Conservation (phyloP, 2,888 invertebrate genomes). For the Oasisia sp. region DNA sequence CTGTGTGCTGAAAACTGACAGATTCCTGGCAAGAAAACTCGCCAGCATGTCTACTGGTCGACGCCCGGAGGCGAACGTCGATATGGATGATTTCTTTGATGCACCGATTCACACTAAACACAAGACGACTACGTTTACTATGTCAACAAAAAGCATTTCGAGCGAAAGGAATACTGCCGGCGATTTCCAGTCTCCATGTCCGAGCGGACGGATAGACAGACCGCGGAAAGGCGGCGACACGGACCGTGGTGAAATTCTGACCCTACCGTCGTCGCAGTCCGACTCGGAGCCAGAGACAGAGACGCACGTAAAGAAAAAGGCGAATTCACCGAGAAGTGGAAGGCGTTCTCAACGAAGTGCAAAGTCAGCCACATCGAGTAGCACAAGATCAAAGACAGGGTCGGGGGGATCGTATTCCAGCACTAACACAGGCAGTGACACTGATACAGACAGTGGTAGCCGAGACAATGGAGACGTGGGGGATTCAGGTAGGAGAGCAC, state of each 20-base stretch:
- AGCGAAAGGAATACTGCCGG: background rate
- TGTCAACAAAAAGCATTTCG: slow-evolving; percentile 1
- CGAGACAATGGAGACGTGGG: background rate
- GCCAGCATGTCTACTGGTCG: background rate
- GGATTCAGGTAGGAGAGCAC: background rate
- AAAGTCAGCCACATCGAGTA: background rate
- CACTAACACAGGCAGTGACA: background rate
- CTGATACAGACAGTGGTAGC: background rate
- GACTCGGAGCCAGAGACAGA: background rate
- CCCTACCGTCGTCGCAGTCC: background rate
- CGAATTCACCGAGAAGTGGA: background rate
- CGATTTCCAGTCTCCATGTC: slow-evolving; percentile 10
- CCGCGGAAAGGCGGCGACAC: background rate
- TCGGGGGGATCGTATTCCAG: background rate
- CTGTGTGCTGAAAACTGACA: background rate
- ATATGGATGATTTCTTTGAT: background rate
- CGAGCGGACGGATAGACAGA: background rate
- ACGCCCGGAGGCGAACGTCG: background rate
- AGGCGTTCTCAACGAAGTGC: background rate
- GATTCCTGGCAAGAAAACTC: slow-evolving; percentile 17
- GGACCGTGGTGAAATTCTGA: slow-evolving; percentile 3
- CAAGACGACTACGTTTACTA: slow-evolving; percentile 3
- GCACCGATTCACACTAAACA: background rate
- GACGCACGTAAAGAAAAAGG: background rate
- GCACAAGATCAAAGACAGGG: background rate